Conservation (phyloP, 2,113 vertebrate species). For the Notothenia coriiceps region DNA sequence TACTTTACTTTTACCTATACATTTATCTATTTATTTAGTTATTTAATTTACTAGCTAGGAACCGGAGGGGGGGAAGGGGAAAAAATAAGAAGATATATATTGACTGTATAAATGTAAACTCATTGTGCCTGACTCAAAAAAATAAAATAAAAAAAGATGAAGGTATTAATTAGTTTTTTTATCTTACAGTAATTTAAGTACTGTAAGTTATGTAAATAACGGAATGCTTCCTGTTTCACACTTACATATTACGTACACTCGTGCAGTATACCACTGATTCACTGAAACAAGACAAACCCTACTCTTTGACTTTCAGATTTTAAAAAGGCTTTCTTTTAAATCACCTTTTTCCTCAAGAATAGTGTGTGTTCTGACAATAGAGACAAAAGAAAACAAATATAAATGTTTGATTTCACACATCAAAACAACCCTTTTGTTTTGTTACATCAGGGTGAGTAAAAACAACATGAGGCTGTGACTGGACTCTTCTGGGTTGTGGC, state of each 20-base stretch:
- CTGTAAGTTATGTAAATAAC: neutral
- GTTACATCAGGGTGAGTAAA: neutral
- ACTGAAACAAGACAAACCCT: neutral
- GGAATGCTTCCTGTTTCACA: neutral
- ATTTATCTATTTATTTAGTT: too few relatives aligned
- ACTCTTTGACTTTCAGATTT: neutral
- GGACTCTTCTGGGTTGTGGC: slow-evolving; percentile 3
- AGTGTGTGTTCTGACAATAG: neutral
- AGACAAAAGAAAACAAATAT: neutral
- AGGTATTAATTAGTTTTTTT: neutral
- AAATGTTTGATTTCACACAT: neutral
- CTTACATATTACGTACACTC: neutral
- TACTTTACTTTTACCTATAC: too few relatives aligned
- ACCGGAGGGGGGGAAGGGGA: too few relatives aligned
- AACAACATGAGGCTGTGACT: slow-evolving; percentile 14
- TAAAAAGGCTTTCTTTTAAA: neutral
- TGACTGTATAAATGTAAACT: too few relatives aligned
- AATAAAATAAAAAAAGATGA: neutral
- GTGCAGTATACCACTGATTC: neutral
- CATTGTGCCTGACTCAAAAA: too few relatives aligned
- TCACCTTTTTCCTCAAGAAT: too few relatives aligned
- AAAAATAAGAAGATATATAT: too few relatives aligned
- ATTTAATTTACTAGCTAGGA: too few relatives aligned
- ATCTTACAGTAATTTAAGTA: neutral
- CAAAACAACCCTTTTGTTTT: neutral